These are phyloP conservation scores for Cinara cedri DNA, from an alignment of 2,888 invertebrate genomes.

Conservation along the genomic window DNA sequence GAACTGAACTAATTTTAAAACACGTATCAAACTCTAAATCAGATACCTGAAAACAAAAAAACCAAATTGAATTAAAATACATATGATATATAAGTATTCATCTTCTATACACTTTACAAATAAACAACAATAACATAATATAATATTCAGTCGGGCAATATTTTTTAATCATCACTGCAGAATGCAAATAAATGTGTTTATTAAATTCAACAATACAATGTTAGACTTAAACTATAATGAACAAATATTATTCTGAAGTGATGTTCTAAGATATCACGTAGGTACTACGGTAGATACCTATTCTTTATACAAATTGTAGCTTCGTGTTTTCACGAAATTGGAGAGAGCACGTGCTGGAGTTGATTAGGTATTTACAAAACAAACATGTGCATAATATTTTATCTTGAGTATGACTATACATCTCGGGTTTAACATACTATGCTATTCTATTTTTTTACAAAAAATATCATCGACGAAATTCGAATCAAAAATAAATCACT, in stretches of 20 bases:
- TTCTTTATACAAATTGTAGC: slow-evolving; percentile 27
- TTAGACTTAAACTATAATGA: slow-evolving; percentile 22
- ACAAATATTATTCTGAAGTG: slow-evolving; percentile 39
- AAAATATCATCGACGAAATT: too few species aligned
- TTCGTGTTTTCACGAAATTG: slow-evolving; percentile 8
- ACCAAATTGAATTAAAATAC: too few species aligned
- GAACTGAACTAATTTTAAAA: too few species aligned
- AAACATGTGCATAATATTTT: slow-evolving; percentile 29
- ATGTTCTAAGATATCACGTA: slow-evolving; percentile 6
- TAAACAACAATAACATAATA: too few species aligned
- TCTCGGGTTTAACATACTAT: too few species aligned
- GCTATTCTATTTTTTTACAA: too few species aligned
- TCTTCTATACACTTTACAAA: too few species aligned
- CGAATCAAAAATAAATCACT: too few species aligned
- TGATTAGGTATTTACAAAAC: slow-evolving; percentile 33
- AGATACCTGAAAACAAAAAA: too few species aligned
- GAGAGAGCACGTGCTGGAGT: slow-evolving; percentile 30
- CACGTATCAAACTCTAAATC: too few species aligned
- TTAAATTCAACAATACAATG: slow-evolving; percentile 9
- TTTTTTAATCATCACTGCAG: slow-evolving; percentile 30
- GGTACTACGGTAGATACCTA: too few species aligned
- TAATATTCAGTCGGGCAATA: slow-evolving; percentile 23
- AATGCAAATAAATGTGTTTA: slow-evolving; percentile 12
- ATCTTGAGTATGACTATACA: slow-evolving; percentile 3
- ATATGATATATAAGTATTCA: too few species aligned